These are phyloP conservation scores for Gobio occitaniae DNA, from an alignment of 2,797 vertebrate species.

Conservation along the genomic window DNA sequence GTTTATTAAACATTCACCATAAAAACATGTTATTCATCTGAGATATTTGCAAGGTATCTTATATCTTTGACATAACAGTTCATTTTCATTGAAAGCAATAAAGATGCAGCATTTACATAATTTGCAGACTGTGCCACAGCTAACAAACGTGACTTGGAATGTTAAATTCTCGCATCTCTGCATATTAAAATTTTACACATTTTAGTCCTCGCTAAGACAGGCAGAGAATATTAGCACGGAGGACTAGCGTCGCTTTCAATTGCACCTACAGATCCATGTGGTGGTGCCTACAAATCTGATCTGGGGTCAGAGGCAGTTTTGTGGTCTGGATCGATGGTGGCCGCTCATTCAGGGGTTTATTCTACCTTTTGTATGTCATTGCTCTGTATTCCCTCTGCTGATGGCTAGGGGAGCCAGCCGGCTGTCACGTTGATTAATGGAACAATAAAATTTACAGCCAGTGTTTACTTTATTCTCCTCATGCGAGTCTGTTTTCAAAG, in stretches of 20 bases:
- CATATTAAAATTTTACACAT: constrained; percentile 62
- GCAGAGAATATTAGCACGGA: constrained; percentile 64
- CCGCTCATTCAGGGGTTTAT: constrained; percentile 48
- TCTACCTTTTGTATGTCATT: constrained; percentile 52
- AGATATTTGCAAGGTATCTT: constrained; percentile 12
- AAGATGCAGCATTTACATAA: constrained; percentile 38
- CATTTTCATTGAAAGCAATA: constrained; percentile 56
- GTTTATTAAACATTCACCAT: constrained; percentile 32
- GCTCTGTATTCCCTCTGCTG: constrained; percentile 52
- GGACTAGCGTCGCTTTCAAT: constrained; percentile 58
- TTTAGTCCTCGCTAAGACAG: constrained; percentile 66
- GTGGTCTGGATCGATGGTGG: constrained; percentile 55
- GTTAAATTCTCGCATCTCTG: constrained; percentile 14
- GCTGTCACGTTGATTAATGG: constrained; percentile 67
- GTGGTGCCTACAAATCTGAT: constrained; percentile 63
- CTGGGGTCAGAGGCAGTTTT: constrained; percentile 66
- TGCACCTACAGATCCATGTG: constrained; percentile 61
- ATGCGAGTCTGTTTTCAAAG: constrained; percentile 55
- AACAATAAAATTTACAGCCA: constrained; percentile 65
- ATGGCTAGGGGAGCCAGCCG: constrained; percentile 54
- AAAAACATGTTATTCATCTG: constrained; percentile 13
- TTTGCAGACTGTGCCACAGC: constrained; percentile 38
- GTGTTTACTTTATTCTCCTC: constrained; percentile 57
- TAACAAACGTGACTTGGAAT: constrained; percentile 64
- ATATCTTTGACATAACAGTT: constrained; percentile 65